Conservation (phyloP, 2,113 vertebrate species). For the Semnornis frantzii region DNA sequence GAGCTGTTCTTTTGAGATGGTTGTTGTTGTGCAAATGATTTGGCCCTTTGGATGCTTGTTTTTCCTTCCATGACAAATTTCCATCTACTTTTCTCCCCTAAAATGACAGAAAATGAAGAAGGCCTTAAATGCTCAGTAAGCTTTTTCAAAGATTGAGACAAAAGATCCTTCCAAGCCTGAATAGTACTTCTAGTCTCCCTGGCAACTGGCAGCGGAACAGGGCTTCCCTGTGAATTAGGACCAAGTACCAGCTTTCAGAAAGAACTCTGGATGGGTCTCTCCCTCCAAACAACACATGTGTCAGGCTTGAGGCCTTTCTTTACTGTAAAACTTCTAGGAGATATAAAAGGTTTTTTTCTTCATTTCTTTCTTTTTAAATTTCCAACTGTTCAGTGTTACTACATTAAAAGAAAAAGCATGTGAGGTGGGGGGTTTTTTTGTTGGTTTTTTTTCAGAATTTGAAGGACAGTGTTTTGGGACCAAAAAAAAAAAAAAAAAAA, state of each 20-base stretch:
- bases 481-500: not conserved
- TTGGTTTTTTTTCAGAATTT: not conserved
- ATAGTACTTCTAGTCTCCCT: slow-evolving; percentile 59
- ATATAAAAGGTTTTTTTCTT: not conserved
- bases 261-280: not conserved
- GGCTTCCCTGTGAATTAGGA: slow-evolving; percentile 40
- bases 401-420: not conserved
- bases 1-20: slow-evolving; percentile 15
- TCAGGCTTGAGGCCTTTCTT: not conserved
- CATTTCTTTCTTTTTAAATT: not conserved
- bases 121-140: slow-evolving; percentile 43
- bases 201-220: slow-evolving; percentile 52
- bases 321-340: not conserved
- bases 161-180: slow-evolving; percentile 64
- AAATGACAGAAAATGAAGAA: slow-evolving; percentile 48
- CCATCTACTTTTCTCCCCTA: not conserved
- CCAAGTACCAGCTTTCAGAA: slow-evolving; percentile 24
- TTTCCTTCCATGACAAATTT: slow-evolving; percentile 34
- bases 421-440: no score
- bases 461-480: not conserved
- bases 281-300: not conserved
- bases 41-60: slow-evolving; percentile 17
- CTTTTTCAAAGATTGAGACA: slow-evolving; percentile 58
- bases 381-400: not conserved
- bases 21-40: slow-evolving; percentile 13